Conservation (phyloP, 2,113 vertebrate genomes). For the Oophaga pumilio region DNA sequence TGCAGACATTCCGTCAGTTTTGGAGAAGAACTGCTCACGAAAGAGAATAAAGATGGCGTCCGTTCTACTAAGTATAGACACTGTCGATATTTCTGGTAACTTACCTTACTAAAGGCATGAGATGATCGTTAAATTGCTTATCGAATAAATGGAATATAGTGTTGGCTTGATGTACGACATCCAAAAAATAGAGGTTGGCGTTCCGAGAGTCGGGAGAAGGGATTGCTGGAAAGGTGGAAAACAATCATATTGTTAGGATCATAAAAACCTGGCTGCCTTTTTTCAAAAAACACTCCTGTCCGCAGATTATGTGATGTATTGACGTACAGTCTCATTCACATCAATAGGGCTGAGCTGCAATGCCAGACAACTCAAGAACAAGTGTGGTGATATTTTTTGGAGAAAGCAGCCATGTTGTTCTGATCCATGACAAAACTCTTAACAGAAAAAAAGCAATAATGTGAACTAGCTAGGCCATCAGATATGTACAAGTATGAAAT, state of each 20-base stretch:
- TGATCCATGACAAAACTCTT: no score
- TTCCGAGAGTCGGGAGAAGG: constrained; percentile 95
- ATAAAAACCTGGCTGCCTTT: no score
- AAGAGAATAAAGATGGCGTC: neutral
- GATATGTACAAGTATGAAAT: neutral
- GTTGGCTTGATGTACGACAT: constrained; percentile 98
- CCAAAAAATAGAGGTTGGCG: constrained; percentile 96
- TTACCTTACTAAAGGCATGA: constrained; percentile 98
- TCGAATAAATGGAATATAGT: constrained; percentile 99
- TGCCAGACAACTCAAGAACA: no score
- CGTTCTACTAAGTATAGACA: neutral
- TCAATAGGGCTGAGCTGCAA: no score
- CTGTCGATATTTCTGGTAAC: constrained; percentile 6
- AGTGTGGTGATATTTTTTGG: no score
- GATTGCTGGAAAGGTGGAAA: constrained; percentile 79
- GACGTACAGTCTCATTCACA: no score
- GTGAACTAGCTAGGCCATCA: no score
- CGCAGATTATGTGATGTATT: no score
- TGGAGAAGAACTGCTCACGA: constrained; percentile 86
- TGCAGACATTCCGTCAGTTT: constrained; percentile 97
- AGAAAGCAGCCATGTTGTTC: no score
- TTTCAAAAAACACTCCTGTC: no score
- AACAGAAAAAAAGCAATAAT: no score
- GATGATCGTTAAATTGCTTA: constrained; percentile 98
- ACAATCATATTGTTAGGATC: neutral